These are phyloP conservation scores for Tillus elongatus DNA, from an alignment of 2,888 invertebrate species.

Conservation along the genomic window DNA sequence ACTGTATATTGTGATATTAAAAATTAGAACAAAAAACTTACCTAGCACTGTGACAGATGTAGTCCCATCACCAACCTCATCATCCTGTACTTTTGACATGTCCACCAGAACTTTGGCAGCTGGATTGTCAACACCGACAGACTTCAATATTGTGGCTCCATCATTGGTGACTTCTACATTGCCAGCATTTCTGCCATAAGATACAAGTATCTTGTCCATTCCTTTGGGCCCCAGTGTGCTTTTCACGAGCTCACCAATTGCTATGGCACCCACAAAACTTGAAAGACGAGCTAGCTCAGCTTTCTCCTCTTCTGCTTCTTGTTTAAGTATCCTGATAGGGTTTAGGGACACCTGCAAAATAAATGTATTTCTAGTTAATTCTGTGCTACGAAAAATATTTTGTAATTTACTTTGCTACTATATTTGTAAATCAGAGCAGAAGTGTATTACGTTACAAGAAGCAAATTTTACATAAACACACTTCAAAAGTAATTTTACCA, in stretches of 20 bases:
- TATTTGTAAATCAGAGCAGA: too few relatives aligned
- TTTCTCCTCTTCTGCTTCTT: slow-evolving; percentile 96
- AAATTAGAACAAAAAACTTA: slow-evolving; percentile 36
- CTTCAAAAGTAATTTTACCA: too few relatives aligned
- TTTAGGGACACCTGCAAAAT: slow-evolving; percentile 68
- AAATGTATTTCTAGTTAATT: too few relatives aligned
- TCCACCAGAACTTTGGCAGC: slow-evolving; percentile 99
- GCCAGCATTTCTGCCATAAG: slow-evolving; percentile 69
- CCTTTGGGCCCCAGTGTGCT: slow-evolving; percentile 98
- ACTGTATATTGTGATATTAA: too few relatives aligned
- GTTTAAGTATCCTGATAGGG: slow-evolving; percentile 87
- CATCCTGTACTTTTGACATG: slow-evolving; percentile 97
- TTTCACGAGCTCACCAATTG: slow-evolving; percentile 96
- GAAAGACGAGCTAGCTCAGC: slow-evolving; percentile 95
- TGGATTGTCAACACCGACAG: slow-evolving; percentile 96
- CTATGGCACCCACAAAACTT: slow-evolving; percentile 96
- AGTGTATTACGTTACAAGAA: too few relatives aligned
- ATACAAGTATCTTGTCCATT: slow-evolving; percentile 88
- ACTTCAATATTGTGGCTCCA: slow-evolving; percentile 95
- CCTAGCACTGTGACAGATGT: slow-evolving; percentile 93
- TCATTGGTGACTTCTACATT: slow-evolving; percentile 96
- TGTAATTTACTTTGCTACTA: too few relatives aligned
- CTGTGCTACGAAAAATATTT: too few relatives aligned
- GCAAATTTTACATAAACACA: too few relatives aligned
- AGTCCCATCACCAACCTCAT: slow-evolving; percentile 99